These are phyloP conservation scores for Hypomecis punctinalis DNA, from an alignment of 2,888 invertebrate species.

Conservation along the genomic window DNA sequence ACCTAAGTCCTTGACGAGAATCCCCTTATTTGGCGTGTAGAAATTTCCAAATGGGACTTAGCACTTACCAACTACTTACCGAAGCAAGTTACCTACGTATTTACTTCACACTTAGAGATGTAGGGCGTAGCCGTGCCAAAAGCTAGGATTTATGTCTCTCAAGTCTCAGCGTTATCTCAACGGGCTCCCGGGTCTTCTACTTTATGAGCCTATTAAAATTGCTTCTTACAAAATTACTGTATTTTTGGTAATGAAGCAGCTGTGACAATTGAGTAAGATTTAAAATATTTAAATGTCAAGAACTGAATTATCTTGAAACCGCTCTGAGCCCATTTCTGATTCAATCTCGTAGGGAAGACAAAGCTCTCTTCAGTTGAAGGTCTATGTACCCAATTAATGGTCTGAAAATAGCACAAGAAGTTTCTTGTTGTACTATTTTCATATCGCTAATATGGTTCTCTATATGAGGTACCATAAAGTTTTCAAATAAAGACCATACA, in stretches of 20 bases:
- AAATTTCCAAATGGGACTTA: conserved; percentile 34
- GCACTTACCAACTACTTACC: conserved; percentile 34
- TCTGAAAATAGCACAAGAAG: too few relatives aligned
- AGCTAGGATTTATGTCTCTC: conserved; percentile 31
- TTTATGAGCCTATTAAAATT: conserved; percentile 15
- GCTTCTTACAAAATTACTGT: conserved; percentile 4
- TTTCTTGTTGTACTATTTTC: too few relatives aligned
- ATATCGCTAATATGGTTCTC: too few relatives aligned
- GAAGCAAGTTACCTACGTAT: conserved; percentile 34
- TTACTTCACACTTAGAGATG: conserved; percentile 34
- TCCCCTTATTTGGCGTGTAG: conserved; percentile 26
- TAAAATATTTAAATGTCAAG: too few relatives aligned
- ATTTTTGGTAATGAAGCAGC: background rate
- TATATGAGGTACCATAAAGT: too few relatives aligned
- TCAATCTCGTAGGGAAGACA: too few relatives aligned
- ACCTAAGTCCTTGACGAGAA: conserved; percentile 12
- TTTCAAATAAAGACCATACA: too few relatives aligned
- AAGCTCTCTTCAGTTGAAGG: too few relatives aligned
- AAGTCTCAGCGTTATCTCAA: conserved; percentile 11
- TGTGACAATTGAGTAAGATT: background rate
- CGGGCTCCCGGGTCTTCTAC: background rate
- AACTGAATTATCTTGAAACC: too few relatives aligned
- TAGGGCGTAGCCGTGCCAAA: conserved; percentile 30
- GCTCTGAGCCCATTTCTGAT: too few relatives aligned
- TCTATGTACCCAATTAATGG: too few relatives aligned